These are phyloP conservation scores for Planiliza haematocheilus DNA, from an alignment of 2,113 vertebrate genomes.

Conservation along the genomic window DNA sequence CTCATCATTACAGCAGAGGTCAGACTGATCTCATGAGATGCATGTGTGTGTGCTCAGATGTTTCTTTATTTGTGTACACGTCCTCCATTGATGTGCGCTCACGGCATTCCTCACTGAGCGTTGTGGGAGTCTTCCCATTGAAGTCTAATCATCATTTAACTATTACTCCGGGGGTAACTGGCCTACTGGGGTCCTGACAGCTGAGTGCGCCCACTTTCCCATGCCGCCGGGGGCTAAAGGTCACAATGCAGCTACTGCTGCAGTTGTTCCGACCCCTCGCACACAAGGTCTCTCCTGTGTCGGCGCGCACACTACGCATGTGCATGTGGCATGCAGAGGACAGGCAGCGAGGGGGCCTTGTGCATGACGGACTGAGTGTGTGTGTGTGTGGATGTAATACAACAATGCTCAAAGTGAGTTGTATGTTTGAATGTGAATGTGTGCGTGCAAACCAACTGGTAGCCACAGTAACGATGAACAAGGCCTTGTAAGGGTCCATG, in stretches of 20 bases:
- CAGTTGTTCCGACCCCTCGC: conserved; percentile 70
- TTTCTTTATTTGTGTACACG: conserved; percentile 18
- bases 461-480: conserved; percentile 30
- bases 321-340: conserved; percentile 55
- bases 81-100: conserved; percentile 25
- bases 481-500: conserved; percentile 49
- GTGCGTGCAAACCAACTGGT: conserved; percentile 39
- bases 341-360: conserved; percentile 31
- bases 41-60: conserved; percentile 6
- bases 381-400: conserved; percentile 20
- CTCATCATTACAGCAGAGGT: conserved; percentile 19
- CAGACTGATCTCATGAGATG: conserved; percentile 25
- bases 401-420: conserved; percentile 43
- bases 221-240: conserved; percentile 75
- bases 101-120: conserved; percentile 18
- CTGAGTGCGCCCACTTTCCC: conserved; percentile 76
- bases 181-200: conserved; percentile 56
- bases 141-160: conserved; percentile 61
- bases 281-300: conserved; percentile 73
- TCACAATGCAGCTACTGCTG: conserved; percentile 62
- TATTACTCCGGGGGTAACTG: conserved; percentile 45
- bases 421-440: conserved; percentile 29
- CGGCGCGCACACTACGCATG: conserved; percentile 35
- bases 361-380: conserved; percentile 10
- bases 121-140: conserved; percentile 45